These are phyloP conservation scores for Nothoprocta perdicaria DNA, from an alignment of 2,113 vertebrate species.

Conservation along the genomic window DNA sequence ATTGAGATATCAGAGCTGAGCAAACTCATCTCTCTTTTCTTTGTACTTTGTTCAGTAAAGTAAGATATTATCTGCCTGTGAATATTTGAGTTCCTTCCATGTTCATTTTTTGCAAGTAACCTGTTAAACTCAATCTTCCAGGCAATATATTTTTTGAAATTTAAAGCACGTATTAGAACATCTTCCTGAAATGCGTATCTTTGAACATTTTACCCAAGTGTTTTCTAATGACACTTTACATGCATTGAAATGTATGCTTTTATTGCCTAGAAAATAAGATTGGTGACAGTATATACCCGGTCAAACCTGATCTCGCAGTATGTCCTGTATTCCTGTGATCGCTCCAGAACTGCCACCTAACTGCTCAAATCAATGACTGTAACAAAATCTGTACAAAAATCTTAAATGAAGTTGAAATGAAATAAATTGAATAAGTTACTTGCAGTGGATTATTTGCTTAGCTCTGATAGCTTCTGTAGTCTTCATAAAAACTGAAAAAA, in stretches of 20 bases:
- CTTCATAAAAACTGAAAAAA: neutral
- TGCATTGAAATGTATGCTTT: neutral
- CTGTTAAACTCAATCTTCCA: neutral
- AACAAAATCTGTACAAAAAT: neutral
- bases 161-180: neutral
- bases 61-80: neutral
- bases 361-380: neutral
- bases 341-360: neutral
- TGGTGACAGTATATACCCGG: neutral
- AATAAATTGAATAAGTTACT: neutral
- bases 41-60: accelerated
- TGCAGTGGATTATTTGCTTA: neutral
- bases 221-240: neutral
- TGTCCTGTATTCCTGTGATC: neutral
- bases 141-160: neutral
- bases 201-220: neutral
- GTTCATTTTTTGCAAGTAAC: neutral
- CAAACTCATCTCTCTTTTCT: neutral
- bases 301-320: neutral
- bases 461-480: neutral
- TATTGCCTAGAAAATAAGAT: neutral
- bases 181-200: neutral
- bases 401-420: neutral
- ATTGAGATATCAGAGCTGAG: neutral
- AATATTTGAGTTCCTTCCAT: neutral